These are phyloP conservation scores for Mellilla xanthometata DNA, from an alignment of 2,888 invertebrate genomes.

Conservation along the genomic window DNA sequence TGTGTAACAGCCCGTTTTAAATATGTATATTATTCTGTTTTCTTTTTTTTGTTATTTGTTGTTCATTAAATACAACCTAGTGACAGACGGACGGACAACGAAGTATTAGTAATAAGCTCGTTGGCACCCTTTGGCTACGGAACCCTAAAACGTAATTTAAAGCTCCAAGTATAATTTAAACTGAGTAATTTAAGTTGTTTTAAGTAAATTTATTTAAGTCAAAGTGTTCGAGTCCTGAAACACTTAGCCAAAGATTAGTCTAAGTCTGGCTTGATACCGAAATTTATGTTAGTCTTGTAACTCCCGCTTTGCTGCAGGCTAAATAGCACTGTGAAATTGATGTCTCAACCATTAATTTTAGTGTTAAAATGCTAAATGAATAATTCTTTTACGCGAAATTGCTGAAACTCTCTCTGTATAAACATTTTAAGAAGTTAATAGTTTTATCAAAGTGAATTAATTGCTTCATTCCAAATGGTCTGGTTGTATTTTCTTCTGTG, in stretches of 20 bases:
- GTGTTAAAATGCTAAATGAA: slow-evolving; percentile 8
- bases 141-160: neutral
- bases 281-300: slow-evolving; percentile 25
- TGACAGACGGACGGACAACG: too few species aligned
- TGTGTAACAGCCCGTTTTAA: too few species aligned
- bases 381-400: neutral
- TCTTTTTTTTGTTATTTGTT: too few species aligned
- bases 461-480: too few species aligned
- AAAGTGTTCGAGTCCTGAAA: slow-evolving; percentile 9
- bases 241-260: slow-evolving; percentile 24
- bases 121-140: too few species aligned
- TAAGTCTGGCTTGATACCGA: slow-evolving; percentile 14
- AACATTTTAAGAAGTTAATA: too few species aligned
- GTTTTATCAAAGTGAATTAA: too few species aligned
- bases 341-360: slow-evolving; percentile 16
- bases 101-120: too few species aligned
- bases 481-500: too few species aligned
- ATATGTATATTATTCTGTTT: too few species aligned
- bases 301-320: slow-evolving; percentile 14
- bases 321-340: slow-evolving; percentile 15
- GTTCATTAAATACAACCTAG: too few species aligned
- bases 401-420: too few species aligned
- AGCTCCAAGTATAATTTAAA: neutral
- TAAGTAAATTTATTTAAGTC: slow-evolving; percentile 15
- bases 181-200: slow-evolving; percentile 5